Evolutionary conservation across 2,797 vertebrate species (phyloP).

Genomic region (Babyrousa celebensis): DNA sequence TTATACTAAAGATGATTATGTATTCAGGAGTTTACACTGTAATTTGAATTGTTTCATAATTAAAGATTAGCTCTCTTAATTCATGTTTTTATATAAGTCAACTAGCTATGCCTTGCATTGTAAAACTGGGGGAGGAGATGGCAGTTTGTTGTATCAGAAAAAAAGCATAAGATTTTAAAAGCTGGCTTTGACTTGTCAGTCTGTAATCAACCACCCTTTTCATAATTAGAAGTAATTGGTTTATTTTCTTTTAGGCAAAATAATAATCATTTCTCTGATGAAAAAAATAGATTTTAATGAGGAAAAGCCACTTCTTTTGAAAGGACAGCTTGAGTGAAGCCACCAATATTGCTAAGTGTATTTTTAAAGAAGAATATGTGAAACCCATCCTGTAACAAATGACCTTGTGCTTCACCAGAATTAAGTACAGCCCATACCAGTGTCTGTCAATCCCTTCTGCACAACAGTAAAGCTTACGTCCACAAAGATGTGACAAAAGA

Average conservation of each 20-base stretch:
- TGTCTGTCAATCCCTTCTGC: slow-evolving; percentile 38
- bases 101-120: slow-evolving; percentile 56
- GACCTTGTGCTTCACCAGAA: slow-evolving; percentile 39
- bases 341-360: neutral
- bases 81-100: slow-evolving; percentile 62
- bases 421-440: slow-evolving; percentile 9
- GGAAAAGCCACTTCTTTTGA: neutral
- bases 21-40: slow-evolving; percentile 62
- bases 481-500: slow-evolving; percentile 41
- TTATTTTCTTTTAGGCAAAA: slow-evolving; percentile 69
- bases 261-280: slow-evolving; percentile 54
- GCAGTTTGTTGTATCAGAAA: slow-evolving; percentile 55
- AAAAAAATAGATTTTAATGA: slow-evolving; percentile 60
- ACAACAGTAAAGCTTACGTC: slow-evolving; percentile 45
- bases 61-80: slow-evolving; percentile 68
- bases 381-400: slow-evolving; percentile 46
- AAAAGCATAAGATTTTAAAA: slow-evolving; percentile 58
- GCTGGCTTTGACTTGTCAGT: slow-evolving; percentile 65
- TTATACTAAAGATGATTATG: slow-evolving; percentile 64
- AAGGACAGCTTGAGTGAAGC: slow-evolving; percentile 11
- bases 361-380: slow-evolving; percentile 52
- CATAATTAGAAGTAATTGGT: slow-evolving; percentile 56
- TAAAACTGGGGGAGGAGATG: slow-evolving; percentile 13
- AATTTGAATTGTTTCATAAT: slow-evolving; percentile 69
- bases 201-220: slow-evolving; percentile 63